Percentiles rank a stretch among this genome's conserved stretches.
Conservation (phyloP, 2,113 vertebrate genomes). For the Donacobius atricapilla region DNA sequence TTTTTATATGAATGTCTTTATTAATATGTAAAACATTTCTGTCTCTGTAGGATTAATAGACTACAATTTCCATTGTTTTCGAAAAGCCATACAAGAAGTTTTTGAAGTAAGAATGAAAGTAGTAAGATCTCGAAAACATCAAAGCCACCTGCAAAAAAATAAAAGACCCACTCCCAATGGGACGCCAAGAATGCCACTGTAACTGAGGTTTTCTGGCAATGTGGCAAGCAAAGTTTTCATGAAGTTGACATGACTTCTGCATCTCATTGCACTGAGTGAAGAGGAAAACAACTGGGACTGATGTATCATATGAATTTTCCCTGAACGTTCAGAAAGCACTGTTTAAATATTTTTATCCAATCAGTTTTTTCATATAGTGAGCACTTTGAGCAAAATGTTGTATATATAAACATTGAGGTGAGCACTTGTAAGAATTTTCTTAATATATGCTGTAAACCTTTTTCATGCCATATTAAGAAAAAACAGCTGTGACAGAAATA, state of each 20-base stretch:
- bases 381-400: conserved; percentile 76
- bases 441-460: conserved; percentile 72
- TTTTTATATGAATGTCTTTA: neutral
- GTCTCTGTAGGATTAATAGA: conserved; percentile 85
- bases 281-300: conserved; percentile 30
- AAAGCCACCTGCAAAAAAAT: conserved; percentile 82
- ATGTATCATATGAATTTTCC: conserved; percentile 28
- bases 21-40: conserved; percentile 24
- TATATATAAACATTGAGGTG: conserved; percentile 69
- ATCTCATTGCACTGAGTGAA: conserved; percentile 51
- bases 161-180: conserved; percentile 81
- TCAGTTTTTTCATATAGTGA: conserved; percentile 71
- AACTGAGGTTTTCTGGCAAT: conserved; percentile 18
- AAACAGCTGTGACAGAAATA: conserved; percentile 64
- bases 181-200: conserved; percentile 69
- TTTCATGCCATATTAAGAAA: conserved; percentile 68
- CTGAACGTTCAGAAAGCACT: conserved; percentile 58
- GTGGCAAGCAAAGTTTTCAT: conserved; percentile 4
- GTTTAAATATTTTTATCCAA: conserved; percentile 66
- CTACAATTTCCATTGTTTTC: conserved; percentile 97
- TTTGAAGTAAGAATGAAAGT: conserved; percentile 91
- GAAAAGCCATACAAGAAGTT: conserved; percentile 94
- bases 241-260: conserved; percentile 34
- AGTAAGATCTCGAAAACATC: conserved; percentile 85
- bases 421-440: conserved; percentile 71